These are phyloP conservation scores for Aphyosemion australe DNA, from an alignment of 2,113 vertebrate genomes.

Conservation along the genomic window DNA sequence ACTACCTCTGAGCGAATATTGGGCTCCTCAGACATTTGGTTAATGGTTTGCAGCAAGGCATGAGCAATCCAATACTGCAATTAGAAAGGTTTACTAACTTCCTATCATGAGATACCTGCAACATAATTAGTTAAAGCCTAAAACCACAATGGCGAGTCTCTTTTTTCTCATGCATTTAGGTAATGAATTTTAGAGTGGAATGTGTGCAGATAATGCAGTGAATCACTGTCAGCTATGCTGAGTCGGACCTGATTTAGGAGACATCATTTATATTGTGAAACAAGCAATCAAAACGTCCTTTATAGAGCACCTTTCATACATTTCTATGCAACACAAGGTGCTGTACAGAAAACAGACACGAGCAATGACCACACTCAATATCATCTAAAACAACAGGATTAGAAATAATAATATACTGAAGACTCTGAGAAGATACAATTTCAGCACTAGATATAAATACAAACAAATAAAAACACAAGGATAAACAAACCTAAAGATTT, in stretches of 20 bases:
- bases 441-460: too few species aligned
- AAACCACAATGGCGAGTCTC: conserved; percentile 29
- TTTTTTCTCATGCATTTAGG: conserved; percentile 18
- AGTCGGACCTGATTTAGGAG: neutral
- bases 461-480: too few species aligned
- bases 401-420: too few species aligned
- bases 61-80: conserved; percentile 60
- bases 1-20: conserved; percentile 61
- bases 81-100: conserved; percentile 71
- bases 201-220: conserved; percentile 39
- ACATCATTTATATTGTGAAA: conserved; percentile 2
- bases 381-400: too few species aligned
- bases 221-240: conserved; percentile 26
- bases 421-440: too few species aligned
- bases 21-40: conserved; percentile 60
- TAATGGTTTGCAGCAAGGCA: conserved; percentile 66
- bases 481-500: too few species aligned
- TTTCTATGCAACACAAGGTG: too few species aligned
- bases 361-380: too few species aligned
- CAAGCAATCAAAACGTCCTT: too few species aligned
- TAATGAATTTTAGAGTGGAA: conserved; percentile 43
- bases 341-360: too few species aligned
- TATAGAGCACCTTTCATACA: too few species aligned
- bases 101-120: conserved; percentile 53
- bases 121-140: conserved; percentile 57